These are phyloP conservation scores for Fissipunctia ypsillon DNA, from an alignment of 2,888 invertebrate genomes.

Conservation along the genomic window DNA sequence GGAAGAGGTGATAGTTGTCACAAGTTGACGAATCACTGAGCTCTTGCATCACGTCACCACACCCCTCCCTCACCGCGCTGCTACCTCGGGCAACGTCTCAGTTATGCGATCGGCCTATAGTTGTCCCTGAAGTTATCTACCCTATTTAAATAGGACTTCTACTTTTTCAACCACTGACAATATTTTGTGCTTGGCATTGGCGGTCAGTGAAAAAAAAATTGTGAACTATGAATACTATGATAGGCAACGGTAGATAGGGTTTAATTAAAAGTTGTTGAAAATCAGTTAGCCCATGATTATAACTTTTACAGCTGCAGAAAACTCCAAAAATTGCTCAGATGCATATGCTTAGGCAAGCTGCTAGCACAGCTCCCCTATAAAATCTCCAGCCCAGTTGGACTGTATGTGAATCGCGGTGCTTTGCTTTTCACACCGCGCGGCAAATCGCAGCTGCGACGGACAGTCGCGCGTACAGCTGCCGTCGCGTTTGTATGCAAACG, in stretches of 20 bases:
- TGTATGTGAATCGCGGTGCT: slow-evolving; percentile 85
- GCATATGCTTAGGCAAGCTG: slow-evolving; percentile 79
- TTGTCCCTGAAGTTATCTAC: no score
- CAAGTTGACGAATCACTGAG: no score
- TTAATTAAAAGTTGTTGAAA: neutral
- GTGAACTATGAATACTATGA: no score
- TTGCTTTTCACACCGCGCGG: slow-evolving; percentile 85
- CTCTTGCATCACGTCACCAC: no score
- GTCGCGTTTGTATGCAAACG: slow-evolving; percentile 85
- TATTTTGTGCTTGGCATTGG: no score
- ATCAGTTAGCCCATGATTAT: neutral
- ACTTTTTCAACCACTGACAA: no score
- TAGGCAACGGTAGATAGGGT: neutral
- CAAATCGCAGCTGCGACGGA: slow-evolving; percentile 82
- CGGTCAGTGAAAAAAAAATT: no score
- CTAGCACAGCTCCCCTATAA: slow-evolving; percentile 78
- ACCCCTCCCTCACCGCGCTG: no score
- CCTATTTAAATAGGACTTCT: no score
- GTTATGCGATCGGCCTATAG: no score
- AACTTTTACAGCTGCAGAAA: neutral
- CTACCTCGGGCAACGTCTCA: no score
- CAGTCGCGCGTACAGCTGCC: slow-evolving; percentile 81
- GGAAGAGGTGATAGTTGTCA: no score
- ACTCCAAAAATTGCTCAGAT: slow-evolving; percentile 40
- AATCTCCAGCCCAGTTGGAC: slow-evolving; percentile 76